Evolutionary conservation across 2,113 vertebrate species (phyloP).

Genomic region (Trogon melanurus): DNA sequence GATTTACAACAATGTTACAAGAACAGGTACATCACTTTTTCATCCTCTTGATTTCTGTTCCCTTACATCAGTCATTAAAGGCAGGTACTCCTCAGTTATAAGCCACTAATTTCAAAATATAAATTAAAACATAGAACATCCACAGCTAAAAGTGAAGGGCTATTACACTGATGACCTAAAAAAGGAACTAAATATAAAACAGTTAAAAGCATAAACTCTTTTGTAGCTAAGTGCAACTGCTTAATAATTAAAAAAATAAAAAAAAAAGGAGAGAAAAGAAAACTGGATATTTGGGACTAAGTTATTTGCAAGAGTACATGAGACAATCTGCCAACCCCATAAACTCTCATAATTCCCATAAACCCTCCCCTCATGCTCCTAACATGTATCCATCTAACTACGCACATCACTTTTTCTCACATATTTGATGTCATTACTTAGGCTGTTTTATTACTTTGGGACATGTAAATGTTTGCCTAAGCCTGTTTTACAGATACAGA

Average conservation of each 20-base stretch:
- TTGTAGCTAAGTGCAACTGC: not conserved
- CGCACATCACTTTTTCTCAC: not conserved
- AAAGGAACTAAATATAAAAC: not conserved
- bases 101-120: not conserved
- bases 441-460: not conserved
- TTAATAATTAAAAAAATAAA: not conserved
- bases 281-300: not conserved
- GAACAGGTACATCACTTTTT: not conserved
- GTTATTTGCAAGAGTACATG: not conserved
- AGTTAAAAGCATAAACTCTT: not conserved
- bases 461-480: not conserved
- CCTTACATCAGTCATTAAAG: not conserved
- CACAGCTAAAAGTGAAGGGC: not conserved
- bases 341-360: not conserved
- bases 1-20: slow-evolving; percentile 39
- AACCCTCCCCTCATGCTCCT: not conserved
- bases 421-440: not conserved
- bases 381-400: not conserved
- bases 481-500: not conserved
- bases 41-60: not conserved
- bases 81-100: not conserved
- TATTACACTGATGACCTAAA: not conserved
- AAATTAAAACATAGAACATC: not conserved
- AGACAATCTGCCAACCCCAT: not conserved
- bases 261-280: not conserved